A percentile compares a stretch with the other conserved stretches of the same genome.
Conservation (phyloP, 1,140 invertebrate genomes). For the Mizuhopecten yessoensis region DNA sequence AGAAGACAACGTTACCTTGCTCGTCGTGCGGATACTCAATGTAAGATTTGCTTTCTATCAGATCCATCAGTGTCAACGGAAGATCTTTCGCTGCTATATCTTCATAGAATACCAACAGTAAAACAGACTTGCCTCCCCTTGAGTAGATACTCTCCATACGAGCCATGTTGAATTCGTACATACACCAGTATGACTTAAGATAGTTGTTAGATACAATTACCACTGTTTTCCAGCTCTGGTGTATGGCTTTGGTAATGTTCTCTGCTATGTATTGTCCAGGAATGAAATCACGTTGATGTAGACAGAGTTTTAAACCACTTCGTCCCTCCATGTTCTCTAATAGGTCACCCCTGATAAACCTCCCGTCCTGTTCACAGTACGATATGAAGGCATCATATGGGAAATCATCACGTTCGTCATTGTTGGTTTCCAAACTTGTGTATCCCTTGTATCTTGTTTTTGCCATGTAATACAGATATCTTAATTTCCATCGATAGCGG, state of each 20-base stretch:
- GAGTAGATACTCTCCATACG: constrained; percentile 68
- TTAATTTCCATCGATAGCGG: constrained; percentile 69
- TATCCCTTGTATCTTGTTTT: constrained; percentile 55
- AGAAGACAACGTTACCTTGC: constrained; percentile 44
- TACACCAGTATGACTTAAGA: constrained; percentile 85
- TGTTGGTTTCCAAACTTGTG: background rate
- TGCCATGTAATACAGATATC: constrained; percentile 71
- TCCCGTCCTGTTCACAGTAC: constrained; percentile 62
- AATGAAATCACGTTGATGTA: constrained; percentile 69
- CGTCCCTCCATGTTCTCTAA: constrained; percentile 50
- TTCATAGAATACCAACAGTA: constrained; percentile 67
- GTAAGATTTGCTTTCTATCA: constrained; percentile 61
- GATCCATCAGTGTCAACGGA: constrained; percentile 59
- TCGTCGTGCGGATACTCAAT: constrained; percentile 57
- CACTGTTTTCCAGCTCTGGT: constrained; percentile 86
- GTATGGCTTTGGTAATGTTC: constrained; percentile 51
- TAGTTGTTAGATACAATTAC: constrained; percentile 73
- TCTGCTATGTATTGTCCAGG: constrained; percentile 49
- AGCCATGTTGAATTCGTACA: constrained; percentile 86
- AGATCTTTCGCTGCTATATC: constrained; percentile 52
- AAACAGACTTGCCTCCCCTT: constrained; percentile 55
- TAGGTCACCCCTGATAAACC: constrained; percentile 53
- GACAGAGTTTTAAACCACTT: constrained; percentile 58
- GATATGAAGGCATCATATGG: constrained; percentile 71
- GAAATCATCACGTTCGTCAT: constrained; percentile 48